Evolutionary conservation across 2,888 invertebrate genomes (phyloP).

Genomic region (Papilio elwesi): DNA sequence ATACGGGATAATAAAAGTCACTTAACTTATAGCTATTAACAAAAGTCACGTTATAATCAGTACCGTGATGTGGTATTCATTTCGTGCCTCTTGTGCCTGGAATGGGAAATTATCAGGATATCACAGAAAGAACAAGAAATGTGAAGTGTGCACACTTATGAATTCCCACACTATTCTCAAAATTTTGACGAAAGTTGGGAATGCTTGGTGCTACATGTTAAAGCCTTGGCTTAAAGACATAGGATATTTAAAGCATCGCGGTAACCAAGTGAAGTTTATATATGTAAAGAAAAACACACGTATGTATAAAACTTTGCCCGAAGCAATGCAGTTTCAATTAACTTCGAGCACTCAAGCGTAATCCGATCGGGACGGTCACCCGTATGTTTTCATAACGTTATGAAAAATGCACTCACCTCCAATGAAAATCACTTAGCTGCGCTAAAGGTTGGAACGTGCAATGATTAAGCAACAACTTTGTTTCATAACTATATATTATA

Average conservation of each 20-base stretch:
- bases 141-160: too few relatives aligned
- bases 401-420: slow-evolving; percentile 27
- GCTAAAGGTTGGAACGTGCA: slow-evolving; percentile 30
- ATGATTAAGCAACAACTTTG: slow-evolving; percentile 28
- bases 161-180: too few relatives aligned
- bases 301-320: neutral
- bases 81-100: too few relatives aligned
- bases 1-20: slow-evolving; percentile 10
- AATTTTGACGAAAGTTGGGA: too few relatives aligned
- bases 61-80: too few relatives aligned
- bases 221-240: too few relatives aligned
- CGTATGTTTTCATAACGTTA: slow-evolving; percentile 32
- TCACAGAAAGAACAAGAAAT: too few relatives aligned
- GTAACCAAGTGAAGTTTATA: neutral
- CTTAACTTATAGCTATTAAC: neutral
- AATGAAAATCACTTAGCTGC: slow-evolving; percentile 39
- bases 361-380: neutral
- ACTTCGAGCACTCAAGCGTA: neutral
- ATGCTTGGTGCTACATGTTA: too few relatives aligned
- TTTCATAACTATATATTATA: neutral
- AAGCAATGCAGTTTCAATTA: slow-evolving; percentile 10
- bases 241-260: too few relatives aligned
- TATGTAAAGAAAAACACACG: neutral
- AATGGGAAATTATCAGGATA: too few relatives aligned
- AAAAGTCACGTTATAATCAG: neutral